Evolutionary conservation across 2,797 vertebrate genomes (phyloP).

Genomic region (Xenops minutus): DNA sequence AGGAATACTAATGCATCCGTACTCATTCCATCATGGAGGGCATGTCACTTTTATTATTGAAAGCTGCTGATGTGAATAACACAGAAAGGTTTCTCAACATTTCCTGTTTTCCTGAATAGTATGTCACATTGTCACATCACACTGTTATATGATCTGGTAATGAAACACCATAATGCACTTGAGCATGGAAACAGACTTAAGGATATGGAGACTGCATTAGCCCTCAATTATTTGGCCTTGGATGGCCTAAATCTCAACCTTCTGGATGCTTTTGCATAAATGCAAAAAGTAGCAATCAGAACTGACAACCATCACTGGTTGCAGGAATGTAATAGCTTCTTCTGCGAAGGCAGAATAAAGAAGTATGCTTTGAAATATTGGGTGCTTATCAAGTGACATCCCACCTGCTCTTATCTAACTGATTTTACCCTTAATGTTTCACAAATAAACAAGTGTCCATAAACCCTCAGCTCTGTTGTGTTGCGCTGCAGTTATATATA

Average conservation of each 20-base stretch:
- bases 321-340: neutral
- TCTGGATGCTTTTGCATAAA: conserved; percentile 60
- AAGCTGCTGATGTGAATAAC: conserved; percentile 40
- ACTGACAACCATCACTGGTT: neutral
- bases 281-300: neutral
- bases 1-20: conserved; percentile 7
- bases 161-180: conserved; percentile 63
- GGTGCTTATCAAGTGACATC: neutral
- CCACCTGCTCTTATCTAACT: neutral
- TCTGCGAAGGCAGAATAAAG: neutral
- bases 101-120: conserved; percentile 35
- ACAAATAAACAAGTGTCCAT: neutral
- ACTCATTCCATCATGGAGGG: neutral
- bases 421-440: neutral
- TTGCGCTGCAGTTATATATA: neutral
- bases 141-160: conserved; percentile 34
- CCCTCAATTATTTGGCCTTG: conserved; percentile 63
- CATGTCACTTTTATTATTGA: neutral
- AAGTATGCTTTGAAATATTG: neutral
- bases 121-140: conserved; percentile 41
- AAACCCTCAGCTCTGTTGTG: neutral
- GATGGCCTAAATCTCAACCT: conserved; percentile 69
- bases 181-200: conserved; percentile 50
- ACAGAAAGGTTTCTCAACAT: conserved; percentile 27
- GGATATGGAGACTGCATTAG: conserved; percentile 64